A percentile compares a stretch with the other conserved stretches of the same genome.
Evolutionary conservation across 2,888 invertebrate species (phyloP).

Genomic region (Tanypteryx hageni): DNA sequence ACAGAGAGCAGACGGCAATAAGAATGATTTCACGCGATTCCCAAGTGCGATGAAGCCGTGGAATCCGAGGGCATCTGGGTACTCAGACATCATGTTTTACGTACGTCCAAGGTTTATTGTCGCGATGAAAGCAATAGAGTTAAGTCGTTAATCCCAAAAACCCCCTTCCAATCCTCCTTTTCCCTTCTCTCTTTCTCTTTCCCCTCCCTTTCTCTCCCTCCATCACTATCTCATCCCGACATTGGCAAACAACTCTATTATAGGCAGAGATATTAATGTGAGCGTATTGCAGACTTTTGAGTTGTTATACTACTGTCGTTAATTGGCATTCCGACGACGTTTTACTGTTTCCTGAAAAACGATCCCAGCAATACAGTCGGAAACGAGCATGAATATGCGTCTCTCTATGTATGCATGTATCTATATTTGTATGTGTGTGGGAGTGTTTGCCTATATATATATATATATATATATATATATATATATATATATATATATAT

Average conservation of each 20-base stretch:
- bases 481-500: no score
- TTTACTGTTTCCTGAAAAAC: not conserved
- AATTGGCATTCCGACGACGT: not conserved
- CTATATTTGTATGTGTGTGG: no score
- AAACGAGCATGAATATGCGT: no score
- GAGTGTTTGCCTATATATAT: no score
- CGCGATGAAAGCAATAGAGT: conserved; percentile 57
- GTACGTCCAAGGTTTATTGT: conserved; percentile 53
- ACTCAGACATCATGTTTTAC: conserved; percentile 61
- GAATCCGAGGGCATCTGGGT: conserved; percentile 47
- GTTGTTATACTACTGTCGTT: not conserved
- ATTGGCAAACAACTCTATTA: conserved; percentile 37
- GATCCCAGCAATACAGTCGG: not conserved
- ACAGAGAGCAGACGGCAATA: conserved; percentile 12
- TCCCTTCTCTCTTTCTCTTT: not conserved
- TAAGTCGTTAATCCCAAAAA: conserved; percentile 56
- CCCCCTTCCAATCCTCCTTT: no score
- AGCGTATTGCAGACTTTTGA: not conserved
- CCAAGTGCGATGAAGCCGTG: conserved; percentile 47
- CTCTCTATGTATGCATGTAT: no score
- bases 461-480: no score
- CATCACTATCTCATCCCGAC: not conserved
- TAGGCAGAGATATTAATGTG: not conserved
- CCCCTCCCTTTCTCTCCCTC: no score
- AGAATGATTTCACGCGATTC: conserved; percentile 44